Conservation (phyloP, 2,113 vertebrate species). For the Piprites chloris region DNA sequence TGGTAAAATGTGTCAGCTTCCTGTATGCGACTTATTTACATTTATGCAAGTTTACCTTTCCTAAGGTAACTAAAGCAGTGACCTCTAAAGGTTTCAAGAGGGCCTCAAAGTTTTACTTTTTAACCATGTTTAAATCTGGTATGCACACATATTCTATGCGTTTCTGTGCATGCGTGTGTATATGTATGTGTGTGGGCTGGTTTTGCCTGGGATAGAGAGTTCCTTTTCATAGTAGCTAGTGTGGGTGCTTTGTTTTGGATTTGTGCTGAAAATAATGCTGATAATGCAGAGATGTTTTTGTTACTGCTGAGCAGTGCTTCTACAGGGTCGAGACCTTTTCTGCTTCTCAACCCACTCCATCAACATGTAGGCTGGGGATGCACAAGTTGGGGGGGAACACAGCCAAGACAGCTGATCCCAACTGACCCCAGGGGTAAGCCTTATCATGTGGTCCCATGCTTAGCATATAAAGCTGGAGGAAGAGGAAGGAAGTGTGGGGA, state of each 20-base stretch:
- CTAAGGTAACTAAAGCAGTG: background rate
- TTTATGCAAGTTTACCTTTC: background rate
- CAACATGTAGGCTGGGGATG: background rate
- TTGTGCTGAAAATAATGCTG: background rate
- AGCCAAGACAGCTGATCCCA: background rate
- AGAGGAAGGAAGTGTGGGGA: background rate
- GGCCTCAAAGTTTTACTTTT: background rate
- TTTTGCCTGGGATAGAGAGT: background rate
- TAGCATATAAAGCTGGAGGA: background rate
- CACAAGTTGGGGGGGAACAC: background rate
- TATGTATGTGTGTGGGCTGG: background rate
- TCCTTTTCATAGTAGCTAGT: background rate
- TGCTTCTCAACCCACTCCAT: background rate
- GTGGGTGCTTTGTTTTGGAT: background rate
- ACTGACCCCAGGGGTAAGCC: background rate
- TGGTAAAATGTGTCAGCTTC: background rate
- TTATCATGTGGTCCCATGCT: background rate
- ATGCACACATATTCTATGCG: accelerated
- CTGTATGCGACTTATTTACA: background rate
- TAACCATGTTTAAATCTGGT: background rate
- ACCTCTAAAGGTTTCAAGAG: background rate
- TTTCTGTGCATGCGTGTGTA: background rate
- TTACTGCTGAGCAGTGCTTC: background rate
- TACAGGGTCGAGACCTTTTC: background rate
- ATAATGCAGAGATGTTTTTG: background rate